Evolutionary conservation across 2,888 invertebrate species (phyloP), one percentile per base, ranked within the genome.

Genomic region (Sphinx pinastri): DNA sequence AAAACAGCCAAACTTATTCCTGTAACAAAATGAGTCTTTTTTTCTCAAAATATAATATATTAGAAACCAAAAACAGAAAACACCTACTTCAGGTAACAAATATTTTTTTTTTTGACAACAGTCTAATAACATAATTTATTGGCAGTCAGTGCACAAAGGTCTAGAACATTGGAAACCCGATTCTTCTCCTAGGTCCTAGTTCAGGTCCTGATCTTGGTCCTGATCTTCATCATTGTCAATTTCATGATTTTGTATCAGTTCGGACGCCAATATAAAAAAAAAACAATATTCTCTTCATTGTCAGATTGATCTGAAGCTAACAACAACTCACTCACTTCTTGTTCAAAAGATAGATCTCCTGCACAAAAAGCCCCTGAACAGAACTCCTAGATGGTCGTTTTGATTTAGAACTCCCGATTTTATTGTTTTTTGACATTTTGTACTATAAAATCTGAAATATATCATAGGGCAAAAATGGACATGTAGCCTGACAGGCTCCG

Each of bases 401-500:
- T 38, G 6, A 38, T 6, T 38, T 38, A 38, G 38, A 38, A 14
- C 52, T 13, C 12, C 14, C 52, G 52, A 13, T 13, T 14, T 52
- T 52, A 52, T 52, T 13, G 5, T 14, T 13, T 52, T 13, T 52
- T 52, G 52, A 52, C 52, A 52, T 52, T 52, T 52, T 52, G 52
- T 52, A 52, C 13, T 52, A 52, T 13, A 52, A 52, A 13, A 1
- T 52, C 52, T 52, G 13, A 52, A 52, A 52, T 52, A 52, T 13
- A 52, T 52, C n/a, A 52, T 52, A 52, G 38, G 38, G 38, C 38
- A 38, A 38, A 38, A 38, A 38, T 38, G 38, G 38, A 52, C 13
- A 1, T 52, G 52, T 38, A 69, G 59, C 67, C 71, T 67, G 69
- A 67, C 69, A 71, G 69, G 69, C 60, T 69, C 59, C 68, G 60